Percentiles rank a stretch among this genome's conserved stretches.
Evolutionary conservation across 2,797 vertebrate species (phyloP).

Genomic region (Myiothlypis coronata): DNA sequence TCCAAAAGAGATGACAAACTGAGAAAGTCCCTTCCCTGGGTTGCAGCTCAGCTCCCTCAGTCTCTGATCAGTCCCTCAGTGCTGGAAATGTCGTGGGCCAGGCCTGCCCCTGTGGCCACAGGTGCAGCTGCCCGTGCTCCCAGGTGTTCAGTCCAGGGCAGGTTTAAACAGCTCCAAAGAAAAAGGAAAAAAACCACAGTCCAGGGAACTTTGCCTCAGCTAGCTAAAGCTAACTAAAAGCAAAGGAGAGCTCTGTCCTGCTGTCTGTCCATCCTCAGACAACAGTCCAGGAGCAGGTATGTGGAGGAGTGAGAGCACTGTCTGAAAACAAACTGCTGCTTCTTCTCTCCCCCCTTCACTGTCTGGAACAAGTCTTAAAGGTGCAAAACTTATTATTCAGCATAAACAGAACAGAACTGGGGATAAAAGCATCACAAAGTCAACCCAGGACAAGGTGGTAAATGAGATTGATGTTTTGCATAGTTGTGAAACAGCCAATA

Average conservation of each 20-base stretch:
- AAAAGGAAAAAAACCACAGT: not conserved
- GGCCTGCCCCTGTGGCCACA: rapidly evolving
- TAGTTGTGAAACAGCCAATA: not conserved
- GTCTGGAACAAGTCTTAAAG: not conserved
- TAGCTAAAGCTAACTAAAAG: not conserved
- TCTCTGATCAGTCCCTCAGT: not conserved
- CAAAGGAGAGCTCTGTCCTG: not conserved
- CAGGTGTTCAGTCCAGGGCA: not conserved
- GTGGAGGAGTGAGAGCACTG: not conserved
- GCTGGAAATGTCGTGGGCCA: not conserved
- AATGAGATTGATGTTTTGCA: not conserved
- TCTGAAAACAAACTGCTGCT: not conserved
- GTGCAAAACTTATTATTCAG: not conserved
- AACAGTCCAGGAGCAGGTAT: not conserved
- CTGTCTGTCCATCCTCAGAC: not conserved
- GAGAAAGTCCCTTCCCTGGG: rapidly evolving
- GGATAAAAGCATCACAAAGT: not conserved
- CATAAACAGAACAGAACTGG: not conserved
- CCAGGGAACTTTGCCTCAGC: not conserved
- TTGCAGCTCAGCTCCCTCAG: not conserved
- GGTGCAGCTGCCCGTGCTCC: rapidly evolving
- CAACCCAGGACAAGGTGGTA: not conserved
- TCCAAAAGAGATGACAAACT: no score
- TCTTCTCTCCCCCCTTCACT: not conserved
- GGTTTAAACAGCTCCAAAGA: not conserved